A percentile compares a stretch with the other conserved stretches of the same genome.
phyloP scores from a whole-genome alignment of 2,113 vertebrate species.

The Osmerus mordax region DNA sequence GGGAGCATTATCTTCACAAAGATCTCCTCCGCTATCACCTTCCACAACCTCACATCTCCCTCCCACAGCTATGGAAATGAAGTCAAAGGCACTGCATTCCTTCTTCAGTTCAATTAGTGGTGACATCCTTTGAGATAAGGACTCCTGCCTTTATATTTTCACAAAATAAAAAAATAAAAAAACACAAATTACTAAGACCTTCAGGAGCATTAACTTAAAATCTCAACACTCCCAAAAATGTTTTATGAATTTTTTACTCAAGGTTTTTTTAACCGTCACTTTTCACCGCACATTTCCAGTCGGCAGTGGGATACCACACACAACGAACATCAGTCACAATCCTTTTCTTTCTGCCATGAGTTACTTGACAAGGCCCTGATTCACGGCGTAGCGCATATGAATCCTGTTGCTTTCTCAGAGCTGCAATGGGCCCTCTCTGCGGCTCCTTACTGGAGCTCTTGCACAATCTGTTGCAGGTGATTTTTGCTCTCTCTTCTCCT shows the following conservation, averaged over 20 bases:
- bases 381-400: conserved; percentile 34
- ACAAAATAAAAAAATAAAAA: no score
- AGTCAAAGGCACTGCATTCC: conserved; percentile 61
- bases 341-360: conserved; percentile 11
- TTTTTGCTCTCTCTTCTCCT: conserved; percentile 15
- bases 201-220: no score
- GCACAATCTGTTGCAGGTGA: conserved; percentile 53
- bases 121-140: neutral
- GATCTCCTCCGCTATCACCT: conserved; percentile 66
- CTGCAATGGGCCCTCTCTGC: conserved; percentile 31
- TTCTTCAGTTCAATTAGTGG: conserved; percentile 59
- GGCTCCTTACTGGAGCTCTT: conserved; percentile 27
- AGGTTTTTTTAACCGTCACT: neutral
- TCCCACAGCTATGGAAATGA: conserved; percentile 71
- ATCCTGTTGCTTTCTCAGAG: conserved; percentile 32
- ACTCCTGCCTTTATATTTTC: no score
- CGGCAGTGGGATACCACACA: neutral
- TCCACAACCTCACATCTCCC: conserved; percentile 53
- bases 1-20: conserved; percentile 60
- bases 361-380: conserved; percentile 30
- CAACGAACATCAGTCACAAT: neutral
- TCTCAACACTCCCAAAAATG: no score
- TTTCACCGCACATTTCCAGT: neutral
- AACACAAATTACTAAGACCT: no score
- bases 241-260: no score